Evolutionary conservation across 2,113 vertebrate genomes (phyloP).

Genomic region (Megalops atlanticus): DNA sequence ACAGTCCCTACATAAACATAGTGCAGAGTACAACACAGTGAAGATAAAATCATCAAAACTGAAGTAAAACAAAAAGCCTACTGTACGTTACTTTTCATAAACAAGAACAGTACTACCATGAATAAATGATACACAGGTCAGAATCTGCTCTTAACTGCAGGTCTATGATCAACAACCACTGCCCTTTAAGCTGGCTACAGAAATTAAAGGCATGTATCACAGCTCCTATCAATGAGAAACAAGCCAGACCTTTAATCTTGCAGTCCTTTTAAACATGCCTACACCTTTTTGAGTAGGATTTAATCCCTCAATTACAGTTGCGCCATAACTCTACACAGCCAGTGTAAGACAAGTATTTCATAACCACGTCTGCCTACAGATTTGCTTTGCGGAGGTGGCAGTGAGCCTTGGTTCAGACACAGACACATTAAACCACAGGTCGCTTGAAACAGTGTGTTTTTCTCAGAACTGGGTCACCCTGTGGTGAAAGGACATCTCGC

Average conservation of each 20-base stretch:
- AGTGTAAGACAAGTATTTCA: not conserved
- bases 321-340: not conserved
- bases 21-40: not conserved
- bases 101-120: not conserved
- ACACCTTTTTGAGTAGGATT: not conserved
- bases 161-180: not conserved
- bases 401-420: not conserved
- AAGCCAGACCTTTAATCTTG: not conserved
- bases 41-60: not conserved
- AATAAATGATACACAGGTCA: not conserved
- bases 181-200: not conserved
- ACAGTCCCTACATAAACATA: not conserved
- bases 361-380: not conserved
- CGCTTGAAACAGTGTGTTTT: not conserved
- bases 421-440: slow-evolving; percentile 3
- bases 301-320: not conserved
- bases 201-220: not conserved
- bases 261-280: not conserved
- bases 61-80: not conserved
- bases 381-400: not conserved
- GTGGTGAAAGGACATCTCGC: not conserved
- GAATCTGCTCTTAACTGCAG: no score
- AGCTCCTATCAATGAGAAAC: not conserved
- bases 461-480: slow-evolving; percentile 17
- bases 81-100: not conserved